Percentiles rank a stretch among this genome's conserved stretches.
Conservation (phyloP, 2,113 vertebrate genomes). For the Capricornis sumatraensis region DNA sequence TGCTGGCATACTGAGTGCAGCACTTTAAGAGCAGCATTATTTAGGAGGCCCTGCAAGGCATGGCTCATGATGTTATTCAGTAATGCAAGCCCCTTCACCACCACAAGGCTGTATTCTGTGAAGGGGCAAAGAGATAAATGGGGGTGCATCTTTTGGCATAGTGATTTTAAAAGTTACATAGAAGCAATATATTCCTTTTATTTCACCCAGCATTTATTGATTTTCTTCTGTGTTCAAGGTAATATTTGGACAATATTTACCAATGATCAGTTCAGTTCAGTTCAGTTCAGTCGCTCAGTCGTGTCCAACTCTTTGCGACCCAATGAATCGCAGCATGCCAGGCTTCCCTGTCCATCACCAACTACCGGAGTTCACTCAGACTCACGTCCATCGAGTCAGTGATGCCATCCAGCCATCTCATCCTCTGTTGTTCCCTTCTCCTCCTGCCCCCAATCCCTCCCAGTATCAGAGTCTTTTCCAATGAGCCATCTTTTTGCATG, state of each 20-base stretch:
- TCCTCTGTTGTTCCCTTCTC: no score
- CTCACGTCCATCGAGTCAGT: no score
- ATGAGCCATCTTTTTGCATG: no score
- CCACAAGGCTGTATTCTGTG: neutral
- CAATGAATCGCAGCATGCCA: no score
- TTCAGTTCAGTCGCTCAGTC: no score
- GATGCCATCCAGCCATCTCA: no score
- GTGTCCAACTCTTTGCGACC: no score
- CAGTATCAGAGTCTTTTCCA: no score
- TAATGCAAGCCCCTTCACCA: neutral
- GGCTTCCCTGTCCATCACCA: no score
- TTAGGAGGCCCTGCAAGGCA: neutral
- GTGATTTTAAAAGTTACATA: neutral
- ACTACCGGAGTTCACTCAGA: no score
- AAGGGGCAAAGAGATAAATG: neutral
- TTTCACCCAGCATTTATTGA: neutral
- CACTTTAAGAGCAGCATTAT: neutral
- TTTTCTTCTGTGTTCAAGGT: neutral
- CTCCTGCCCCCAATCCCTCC: no score
- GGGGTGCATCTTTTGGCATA: neutral
- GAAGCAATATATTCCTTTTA: neutral
- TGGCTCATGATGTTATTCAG: neutral
- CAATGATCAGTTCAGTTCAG: neutral
- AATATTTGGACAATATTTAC: neutral
- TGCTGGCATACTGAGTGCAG: neutral